Base-by-base conservation (phyloP, 2,888 invertebrate species). In the Zaprionus obscuricornis region DNA sequence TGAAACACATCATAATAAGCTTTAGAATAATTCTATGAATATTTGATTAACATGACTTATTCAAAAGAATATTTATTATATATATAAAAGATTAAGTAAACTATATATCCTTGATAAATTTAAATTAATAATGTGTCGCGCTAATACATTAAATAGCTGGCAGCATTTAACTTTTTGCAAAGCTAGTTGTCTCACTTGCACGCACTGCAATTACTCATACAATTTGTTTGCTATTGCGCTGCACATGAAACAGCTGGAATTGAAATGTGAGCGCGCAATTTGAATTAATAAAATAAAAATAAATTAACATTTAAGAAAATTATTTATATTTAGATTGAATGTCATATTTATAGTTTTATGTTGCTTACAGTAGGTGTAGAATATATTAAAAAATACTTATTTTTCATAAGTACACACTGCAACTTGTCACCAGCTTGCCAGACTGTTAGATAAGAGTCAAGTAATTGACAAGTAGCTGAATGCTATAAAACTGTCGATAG, bases 241-340 rank as follows among this genome's bases (percentile, higher is more conserved):
- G 16, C 33, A 26, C 3, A 27, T 10, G 46, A 71, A 72, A 66
- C 68, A 68, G 66, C 60, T 72, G 68, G 46, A 43, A 51, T 18
- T 51, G 37, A 54, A 66, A 47, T 54, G 0, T 8, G 31, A 33
- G 55, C 68, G 72, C 55, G 47, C 14, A 51, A 55, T 72, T 68
- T 43, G 31, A 68, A 72, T 45, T 26, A 1, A 11, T 3, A 8
- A 0, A 7, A 5, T n/a, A n/a, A 17, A 31, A 22, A 10, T n/a
- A 29, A 29, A 29, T n/a, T n/a, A n/a, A n/a, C n/a, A n/a, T n/a
- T n/a, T n/a, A n/a, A n/a, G n/a, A n/a, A n/a, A n/a, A n/a, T n/a
- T n/a, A n/a, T n/a, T n/a, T n/a, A n/a, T n/a, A n/a, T n/a, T n/a
- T n/a, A n/a, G n/a, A n/a, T n/a, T n/a, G n/a, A n/a, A n/a, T n/a